Evolutionary conservation across 1,140 invertebrate genomes (phyloP).

Genomic region (Drosophila takahashii): DNA sequence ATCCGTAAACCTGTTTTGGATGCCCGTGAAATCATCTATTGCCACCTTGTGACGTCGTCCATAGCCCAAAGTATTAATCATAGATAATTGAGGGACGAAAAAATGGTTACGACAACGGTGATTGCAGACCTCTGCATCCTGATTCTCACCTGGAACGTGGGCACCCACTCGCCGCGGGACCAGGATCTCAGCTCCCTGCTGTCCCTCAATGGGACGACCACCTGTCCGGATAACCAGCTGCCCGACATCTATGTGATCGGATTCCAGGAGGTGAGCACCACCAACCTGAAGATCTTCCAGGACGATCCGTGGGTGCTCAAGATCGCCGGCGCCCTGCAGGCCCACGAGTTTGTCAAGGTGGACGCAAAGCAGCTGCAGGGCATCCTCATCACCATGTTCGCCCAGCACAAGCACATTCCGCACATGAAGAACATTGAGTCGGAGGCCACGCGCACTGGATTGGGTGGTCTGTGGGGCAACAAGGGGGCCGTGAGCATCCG

Average conservation of each 20-base stretch:
- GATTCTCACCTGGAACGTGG: slow-evolving; percentile 94
- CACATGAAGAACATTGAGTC: slow-evolving; percentile 93
- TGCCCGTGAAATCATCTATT: slow-evolving; percentile 41
- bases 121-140: slow-evolving; percentile 87
- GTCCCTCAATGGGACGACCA: slow-evolving; percentile 87
- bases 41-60: slow-evolving; percentile 32
- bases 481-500: slow-evolving; percentile 96
- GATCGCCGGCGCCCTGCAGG: slow-evolving; percentile 85
- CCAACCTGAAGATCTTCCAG: slow-evolving; percentile 91
- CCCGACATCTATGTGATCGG: slow-evolving; percentile 94
- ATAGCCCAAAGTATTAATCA: slow-evolving; percentile 47
- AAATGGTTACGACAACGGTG: slow-evolving; percentile 47
- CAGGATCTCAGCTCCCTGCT: slow-evolving; percentile 89
- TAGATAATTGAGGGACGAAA: slow-evolving; percentile 51
- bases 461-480: slow-evolving; percentile 93
- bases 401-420: slow-evolving; percentile 90
- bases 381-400: slow-evolving; percentile 91
- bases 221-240: slow-evolving; percentile 86
- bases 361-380: slow-evolving; percentile 92
- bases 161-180: slow-evolving; percentile 88
- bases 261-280: slow-evolving; percentile 94
- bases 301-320: slow-evolving; percentile 93
- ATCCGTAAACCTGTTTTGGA: slow-evolving; percentile 36
- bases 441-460: slow-evolving; percentile 94
- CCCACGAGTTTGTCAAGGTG: slow-evolving; percentile 91